Evolutionary conservation across 2,888 invertebrate genomes (phyloP).

Genomic region (Orthonevra nobilis): DNA sequence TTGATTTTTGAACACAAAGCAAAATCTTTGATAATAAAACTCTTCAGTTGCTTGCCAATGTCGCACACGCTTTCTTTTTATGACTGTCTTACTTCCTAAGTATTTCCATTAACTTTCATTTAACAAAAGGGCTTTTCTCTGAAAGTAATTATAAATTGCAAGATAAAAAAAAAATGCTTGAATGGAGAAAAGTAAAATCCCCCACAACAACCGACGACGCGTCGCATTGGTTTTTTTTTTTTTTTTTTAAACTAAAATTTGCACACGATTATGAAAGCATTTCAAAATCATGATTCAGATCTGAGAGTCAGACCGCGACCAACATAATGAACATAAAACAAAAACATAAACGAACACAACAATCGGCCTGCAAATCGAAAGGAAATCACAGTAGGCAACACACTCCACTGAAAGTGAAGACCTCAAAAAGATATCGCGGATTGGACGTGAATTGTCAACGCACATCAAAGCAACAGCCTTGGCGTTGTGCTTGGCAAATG

Average conservation of each 20-base stretch:
- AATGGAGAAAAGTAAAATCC: too few species aligned
- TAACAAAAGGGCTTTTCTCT: background rate
- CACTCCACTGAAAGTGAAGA: conserved; percentile 24
- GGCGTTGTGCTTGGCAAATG: conserved; percentile 36
- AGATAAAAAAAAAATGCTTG: background rate
- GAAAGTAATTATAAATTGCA: conserved; percentile 2
- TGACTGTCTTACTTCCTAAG: too few species aligned
- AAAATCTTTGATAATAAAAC: too few species aligned
- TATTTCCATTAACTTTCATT: conserved; percentile 9
- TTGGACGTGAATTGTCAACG: conserved; percentile 37
- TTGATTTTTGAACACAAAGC: too few species aligned
- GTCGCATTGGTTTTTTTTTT: too few species aligned
- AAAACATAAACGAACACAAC: background rate
- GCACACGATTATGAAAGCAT: conserved; percentile 30
- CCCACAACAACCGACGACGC: too few species aligned
- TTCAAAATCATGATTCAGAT: conserved; percentile 15
- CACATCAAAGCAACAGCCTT: conserved; percentile 52
- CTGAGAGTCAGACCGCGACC: conserved; percentile 1
- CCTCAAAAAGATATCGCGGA: conserved; percentile 2
- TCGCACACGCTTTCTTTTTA: too few species aligned
- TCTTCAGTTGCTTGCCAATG: too few species aligned
- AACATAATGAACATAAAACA: conserved; percentile 5
- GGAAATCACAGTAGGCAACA: conserved; percentile 35
- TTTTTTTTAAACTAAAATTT: too few species aligned
- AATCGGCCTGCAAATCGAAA: conserved; percentile 34